Percentiles rank a stretch among this genome's conserved stretches.
These are phyloP conservation scores for Crossocerus cetratus DNA, from an alignment of 2,888 invertebrate genomes.

Conservation along the genomic window DNA sequence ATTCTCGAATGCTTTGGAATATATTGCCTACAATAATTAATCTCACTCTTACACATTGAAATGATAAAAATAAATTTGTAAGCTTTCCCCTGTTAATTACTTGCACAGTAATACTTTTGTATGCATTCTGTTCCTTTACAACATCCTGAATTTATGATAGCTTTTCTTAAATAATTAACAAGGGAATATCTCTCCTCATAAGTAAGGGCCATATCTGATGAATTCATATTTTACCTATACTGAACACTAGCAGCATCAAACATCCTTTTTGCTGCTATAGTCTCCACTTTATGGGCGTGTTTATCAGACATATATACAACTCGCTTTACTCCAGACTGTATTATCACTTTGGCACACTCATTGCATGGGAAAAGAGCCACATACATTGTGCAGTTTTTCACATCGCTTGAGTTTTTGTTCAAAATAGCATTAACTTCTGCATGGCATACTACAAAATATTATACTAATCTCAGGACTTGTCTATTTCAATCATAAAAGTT, in stretches of 20 bases:
- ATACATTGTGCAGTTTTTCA: slow-evolving; percentile 90
- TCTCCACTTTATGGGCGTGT: slow-evolving; percentile 82
- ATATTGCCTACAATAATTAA: slow-evolving; percentile 80
- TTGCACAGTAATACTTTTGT: too few relatives aligned
- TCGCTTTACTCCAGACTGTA: slow-evolving; percentile 92
- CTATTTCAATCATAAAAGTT: not conserved
- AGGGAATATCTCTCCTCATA: too few relatives aligned
- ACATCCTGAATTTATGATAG: too few relatives aligned
- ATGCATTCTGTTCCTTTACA: too few relatives aligned
- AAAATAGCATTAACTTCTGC: slow-evolving; percentile 98
- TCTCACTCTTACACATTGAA: slow-evolving; percentile 6
- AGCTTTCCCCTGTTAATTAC: too few relatives aligned
- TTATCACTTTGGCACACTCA: slow-evolving; percentile 97
- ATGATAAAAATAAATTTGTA: not conserved
- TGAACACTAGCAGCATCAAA: slow-evolving; percentile 87
- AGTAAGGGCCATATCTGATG: too few relatives aligned
- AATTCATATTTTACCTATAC: slow-evolving; percentile 79
- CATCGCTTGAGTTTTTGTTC: slow-evolving; percentile 89
- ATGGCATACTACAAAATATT: slow-evolving; percentile 87
- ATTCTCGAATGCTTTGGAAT: slow-evolving; percentile 81
- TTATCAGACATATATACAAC: slow-evolving; percentile 91
- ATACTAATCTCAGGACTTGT: not conserved
- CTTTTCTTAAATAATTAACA: too few relatives aligned
- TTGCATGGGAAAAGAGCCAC: slow-evolving; percentile 97
- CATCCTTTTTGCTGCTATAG: slow-evolving; percentile 89